A percentile compares a stretch with the other conserved stretches of the same genome.
Conservation (phyloP, 92 coral and sea anemone genomes). For the Plumapathes pennacea region DNA sequence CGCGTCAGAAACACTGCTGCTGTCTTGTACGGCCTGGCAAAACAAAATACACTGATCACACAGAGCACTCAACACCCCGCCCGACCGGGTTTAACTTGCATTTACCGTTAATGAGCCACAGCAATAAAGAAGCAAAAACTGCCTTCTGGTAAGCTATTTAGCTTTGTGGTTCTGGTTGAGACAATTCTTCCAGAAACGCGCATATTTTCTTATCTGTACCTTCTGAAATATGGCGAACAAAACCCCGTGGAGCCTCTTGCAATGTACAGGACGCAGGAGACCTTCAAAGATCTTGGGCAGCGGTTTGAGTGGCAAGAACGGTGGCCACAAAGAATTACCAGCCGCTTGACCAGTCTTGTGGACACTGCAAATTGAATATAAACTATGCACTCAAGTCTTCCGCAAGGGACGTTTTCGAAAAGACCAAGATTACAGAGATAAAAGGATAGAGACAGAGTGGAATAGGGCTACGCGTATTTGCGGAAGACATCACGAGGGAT, state of each 20-base stretch:
- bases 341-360: constrained; percentile 44
- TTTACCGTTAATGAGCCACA: too few species aligned
- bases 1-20: constrained; percentile 67
- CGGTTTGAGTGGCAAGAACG: constrained; percentile 72
- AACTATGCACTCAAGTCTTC: not conserved
- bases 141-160: too few species aligned
- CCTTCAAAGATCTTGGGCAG: constrained; percentile 65
- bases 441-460: not conserved
- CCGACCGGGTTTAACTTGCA: too few species aligned
- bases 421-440: not conserved
- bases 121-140: too few species aligned
- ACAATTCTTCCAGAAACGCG: too few species aligned
- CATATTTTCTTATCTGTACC: too few species aligned
- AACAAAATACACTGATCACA: too few species aligned
- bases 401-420: not conserved
- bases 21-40: constrained; percentile 81
- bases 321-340: constrained; percentile 79
- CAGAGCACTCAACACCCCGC: too few species aligned
- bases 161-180: too few species aligned
- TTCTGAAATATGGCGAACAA: constrained; percentile 76
- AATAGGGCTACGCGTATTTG: not conserved
- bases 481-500: not conserved
- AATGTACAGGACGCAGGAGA: constrained; percentile 64
- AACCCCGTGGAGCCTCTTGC: constrained; percentile 84
- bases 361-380: constrained; percentile 38